phyloP scores from a whole-genome alignment of 2,797 vertebrate genomes.

The Taenioides sp. region DNA sequence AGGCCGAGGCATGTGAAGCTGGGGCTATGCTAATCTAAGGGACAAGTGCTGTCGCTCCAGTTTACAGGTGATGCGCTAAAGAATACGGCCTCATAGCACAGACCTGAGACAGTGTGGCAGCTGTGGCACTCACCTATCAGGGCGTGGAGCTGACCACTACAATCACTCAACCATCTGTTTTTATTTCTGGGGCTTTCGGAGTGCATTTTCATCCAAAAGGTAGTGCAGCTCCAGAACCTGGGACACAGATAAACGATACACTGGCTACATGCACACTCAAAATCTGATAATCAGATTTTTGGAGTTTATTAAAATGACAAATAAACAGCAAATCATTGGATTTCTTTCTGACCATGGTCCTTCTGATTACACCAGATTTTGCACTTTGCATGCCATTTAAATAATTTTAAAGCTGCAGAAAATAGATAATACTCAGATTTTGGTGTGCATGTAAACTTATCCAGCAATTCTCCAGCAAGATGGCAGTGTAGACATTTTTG shows the following conservation, averaged over 20 bases:
- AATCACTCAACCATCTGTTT: conserved; percentile 21
- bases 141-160: conserved; percentile 19
- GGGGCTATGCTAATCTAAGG: conserved; percentile 64
- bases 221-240: not conserved
- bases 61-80: conserved; percentile 56
- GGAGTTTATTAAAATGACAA: too few species aligned
- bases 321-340: too few species aligned
- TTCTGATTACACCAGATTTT: too few species aligned
- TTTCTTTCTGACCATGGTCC: too few species aligned
- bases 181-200: not conserved
- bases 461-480: not conserved
- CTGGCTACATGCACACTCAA: too few species aligned
- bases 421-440: too few species aligned
- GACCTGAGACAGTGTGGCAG: conserved; percentile 52
- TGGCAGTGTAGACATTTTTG: not conserved
- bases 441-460: too few species aligned
- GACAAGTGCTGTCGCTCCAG: conserved; percentile 72
- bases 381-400: too few species aligned
- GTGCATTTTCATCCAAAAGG: not conserved
- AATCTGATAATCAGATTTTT: too few species aligned
- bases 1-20: conserved; percentile 60
- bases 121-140: conserved; percentile 60
- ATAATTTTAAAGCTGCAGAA: too few species aligned
- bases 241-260: not conserved
- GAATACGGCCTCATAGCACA: conserved; percentile 58